Evolutionary conservation across 2,797 vertebrate genomes (phyloP), one percentile per base, ranked within the genome.

Genomic region (Lagodon rhomboides): DNA sequence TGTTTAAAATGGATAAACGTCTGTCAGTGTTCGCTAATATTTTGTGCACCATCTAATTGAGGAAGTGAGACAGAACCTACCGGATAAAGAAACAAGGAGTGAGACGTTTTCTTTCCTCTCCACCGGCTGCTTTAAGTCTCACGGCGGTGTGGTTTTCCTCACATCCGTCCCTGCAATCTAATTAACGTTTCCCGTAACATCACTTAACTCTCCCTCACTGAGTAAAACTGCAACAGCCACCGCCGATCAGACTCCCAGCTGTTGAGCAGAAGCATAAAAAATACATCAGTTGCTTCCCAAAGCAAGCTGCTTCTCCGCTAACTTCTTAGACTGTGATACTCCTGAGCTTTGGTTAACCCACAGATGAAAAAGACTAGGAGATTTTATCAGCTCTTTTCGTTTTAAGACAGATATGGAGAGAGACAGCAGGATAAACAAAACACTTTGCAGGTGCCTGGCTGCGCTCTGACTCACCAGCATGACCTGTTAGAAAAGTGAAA

Each of bases 171-270:
- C 68, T 74, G 54, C 43, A 72, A 55, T 82, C 56, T 63, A 72
- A 75, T 80, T 69, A 80, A 55, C 59, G 50, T 66, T 86, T 83
- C 56, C 75, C 27, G 27, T 81, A 56, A 81, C 75, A 76, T 73
- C 63, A 34, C 83, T 84, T 55, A 53, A 56, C 44, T 76, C 68
- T 80, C 68, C 54, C 44, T 63, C 61, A 4, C 44, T 53, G 58
- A 16, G 30, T 38, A 71, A 77, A 85, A 69, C 70, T 82, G 55
- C 68, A 84, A 56, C 79, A 66, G 18, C 84, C 20, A 30, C 71
- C 73, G 76, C 75, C 53, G 59, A 20, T 20, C 25, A 58, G 67
- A 62, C 73, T 74, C 44, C 65, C 74, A 82, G 79, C 77, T 78
- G 80, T 68, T 41, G n/a, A 55, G 72, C 60, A 47, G 58, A 83